Percentiles rank a stretch among this genome's conserved stretches.
Evolutionary conservation across 2,888 invertebrate genomes (phyloP).

Genomic region (Tetranychus piercei): DNA sequence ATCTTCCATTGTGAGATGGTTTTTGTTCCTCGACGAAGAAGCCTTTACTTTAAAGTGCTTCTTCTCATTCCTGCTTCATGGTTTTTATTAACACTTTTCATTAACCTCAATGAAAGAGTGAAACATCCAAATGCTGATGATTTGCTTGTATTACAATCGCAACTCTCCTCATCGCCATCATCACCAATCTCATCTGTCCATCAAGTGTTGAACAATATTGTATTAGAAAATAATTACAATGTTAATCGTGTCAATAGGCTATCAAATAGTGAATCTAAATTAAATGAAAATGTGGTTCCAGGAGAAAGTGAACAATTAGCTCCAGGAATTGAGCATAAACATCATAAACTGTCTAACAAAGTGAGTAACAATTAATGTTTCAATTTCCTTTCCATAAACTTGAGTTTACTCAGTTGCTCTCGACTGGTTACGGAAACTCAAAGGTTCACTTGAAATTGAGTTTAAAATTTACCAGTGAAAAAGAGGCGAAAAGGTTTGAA

Average conservation of each 20-base stretch:
- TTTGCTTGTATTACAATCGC: not conserved
- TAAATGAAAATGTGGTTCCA: not conserved
- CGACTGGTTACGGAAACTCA: no score
- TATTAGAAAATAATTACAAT: not conserved
- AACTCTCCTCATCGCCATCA: not conserved
- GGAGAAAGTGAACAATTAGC: not conserved
- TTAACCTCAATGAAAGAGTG: constrained; percentile 20
- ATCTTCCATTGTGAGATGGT: not conserved
- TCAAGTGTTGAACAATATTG: not conserved
- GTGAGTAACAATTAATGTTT: not conserved
- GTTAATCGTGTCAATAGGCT: not conserved
- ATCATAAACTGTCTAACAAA: not conserved
- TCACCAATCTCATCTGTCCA: not conserved
- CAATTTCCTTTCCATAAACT: not conserved
- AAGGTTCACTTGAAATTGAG: no score
- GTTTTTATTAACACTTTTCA: constrained; percentile 25
- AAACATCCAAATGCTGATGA: not conserved
- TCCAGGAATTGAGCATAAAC: constrained; percentile 1
- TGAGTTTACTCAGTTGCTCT: no score
- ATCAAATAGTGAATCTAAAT: not conserved
- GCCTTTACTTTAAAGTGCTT: constrained; percentile 21
- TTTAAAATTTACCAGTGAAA: no score
- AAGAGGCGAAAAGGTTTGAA: no score
- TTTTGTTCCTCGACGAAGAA: constrained; percentile 21
- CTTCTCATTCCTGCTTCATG: constrained; percentile 25